Percentiles rank a stretch among this genome's conserved stretches.
Conservation (phyloP, 2,113 vertebrate genomes). For the Herpetotheres cachinnans region DNA sequence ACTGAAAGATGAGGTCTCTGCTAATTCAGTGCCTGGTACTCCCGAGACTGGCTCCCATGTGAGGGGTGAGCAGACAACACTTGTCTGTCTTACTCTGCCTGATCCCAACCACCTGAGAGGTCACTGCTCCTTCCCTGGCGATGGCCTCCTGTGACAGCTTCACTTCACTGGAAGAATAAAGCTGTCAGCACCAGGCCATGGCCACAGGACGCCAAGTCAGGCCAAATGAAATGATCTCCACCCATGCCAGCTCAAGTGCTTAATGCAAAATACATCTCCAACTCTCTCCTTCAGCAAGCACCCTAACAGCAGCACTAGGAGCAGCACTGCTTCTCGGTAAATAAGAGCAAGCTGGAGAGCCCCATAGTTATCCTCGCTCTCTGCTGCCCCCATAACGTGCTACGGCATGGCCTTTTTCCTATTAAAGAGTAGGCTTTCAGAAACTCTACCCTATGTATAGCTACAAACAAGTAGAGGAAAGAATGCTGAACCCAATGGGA, state of each 20-base stretch:
- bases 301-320: not conserved
- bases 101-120: not conserved
- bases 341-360: not conserved
- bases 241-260: not conserved
- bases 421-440: not conserved
- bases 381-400: not conserved
- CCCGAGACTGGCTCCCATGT: not conserved
- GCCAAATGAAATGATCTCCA: not conserved
- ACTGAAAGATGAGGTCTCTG: conserved; percentile 60
- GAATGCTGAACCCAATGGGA: not conserved
- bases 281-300: not conserved
- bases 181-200: not conserved
- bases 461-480: not conserved
- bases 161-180: not conserved
- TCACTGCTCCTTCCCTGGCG: not conserved
- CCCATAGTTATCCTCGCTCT: not conserved
- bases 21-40: conserved; percentile 47
- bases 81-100: not conserved
- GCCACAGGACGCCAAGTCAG: not conserved
- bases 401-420: not conserved
- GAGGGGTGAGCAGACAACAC: not conserved
- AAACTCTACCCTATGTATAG: not conserved
- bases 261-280: not conserved
- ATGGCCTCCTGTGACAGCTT: not conserved
- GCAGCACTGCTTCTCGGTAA: not conserved